These are phyloP conservation scores for Esox niger DNA, from an alignment of 2,113 vertebrate species.

Conservation along the genomic window DNA sequence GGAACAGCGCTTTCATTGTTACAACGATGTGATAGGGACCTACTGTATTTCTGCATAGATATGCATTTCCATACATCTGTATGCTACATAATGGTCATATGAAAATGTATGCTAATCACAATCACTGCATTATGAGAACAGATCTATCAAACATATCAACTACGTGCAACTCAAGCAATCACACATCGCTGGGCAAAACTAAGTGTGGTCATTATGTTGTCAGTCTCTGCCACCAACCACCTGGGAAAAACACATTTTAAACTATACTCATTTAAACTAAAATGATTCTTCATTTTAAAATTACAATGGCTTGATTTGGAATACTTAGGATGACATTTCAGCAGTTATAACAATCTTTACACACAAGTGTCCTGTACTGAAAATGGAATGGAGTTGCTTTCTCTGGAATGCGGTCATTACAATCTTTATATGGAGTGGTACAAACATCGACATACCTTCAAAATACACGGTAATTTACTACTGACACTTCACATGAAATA, in stretches of 20 bases:
- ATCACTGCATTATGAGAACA: constrained; percentile 12
- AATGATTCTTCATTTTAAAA: background rate
- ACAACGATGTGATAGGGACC: constrained; percentile 26
- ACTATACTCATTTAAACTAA: background rate
- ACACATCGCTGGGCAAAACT: constrained; percentile 4
- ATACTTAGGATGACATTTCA: background rate
- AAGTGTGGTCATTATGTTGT: background rate
- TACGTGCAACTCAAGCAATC: constrained; percentile 40
- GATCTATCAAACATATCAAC: constrained; percentile 8
- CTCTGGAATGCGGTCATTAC: background rate
- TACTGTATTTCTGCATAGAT: constrained; percentile 25
- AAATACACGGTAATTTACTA: background rate
- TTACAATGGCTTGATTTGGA: background rate
- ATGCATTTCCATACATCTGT: constrained; percentile 21
- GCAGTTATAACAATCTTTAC: background rate
- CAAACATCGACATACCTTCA: background rate
- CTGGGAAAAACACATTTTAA: background rate
- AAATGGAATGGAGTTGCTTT: background rate
- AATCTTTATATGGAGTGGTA: background rate
- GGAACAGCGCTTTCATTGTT: constrained; percentile 41
- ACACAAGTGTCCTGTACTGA: background rate
- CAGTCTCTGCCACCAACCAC: background rate
- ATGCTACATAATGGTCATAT: constrained; percentile 18
- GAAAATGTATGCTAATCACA: background rate
- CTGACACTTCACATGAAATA: background rate